These are phyloP conservation scores for Andrena fulva DNA, from an alignment of 2,888 invertebrate species.

Conservation along the genomic window DNA sequence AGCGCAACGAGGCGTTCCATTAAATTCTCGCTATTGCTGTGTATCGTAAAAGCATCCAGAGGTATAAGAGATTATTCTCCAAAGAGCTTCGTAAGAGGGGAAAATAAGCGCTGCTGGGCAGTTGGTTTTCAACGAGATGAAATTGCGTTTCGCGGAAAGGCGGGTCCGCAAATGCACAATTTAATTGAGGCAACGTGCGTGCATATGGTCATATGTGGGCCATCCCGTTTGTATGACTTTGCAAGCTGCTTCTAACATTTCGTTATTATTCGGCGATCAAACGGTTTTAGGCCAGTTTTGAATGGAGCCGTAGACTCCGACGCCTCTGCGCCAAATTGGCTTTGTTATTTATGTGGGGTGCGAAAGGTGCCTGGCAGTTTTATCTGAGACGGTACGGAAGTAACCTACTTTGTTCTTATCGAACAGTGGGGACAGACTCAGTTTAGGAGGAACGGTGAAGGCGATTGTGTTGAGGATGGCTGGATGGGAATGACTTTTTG, in stretches of 20 bases:
- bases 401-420: slow-evolving; percentile 2
- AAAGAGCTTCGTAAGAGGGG: neutral
- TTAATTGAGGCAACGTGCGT: slow-evolving; percentile 15
- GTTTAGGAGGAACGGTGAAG: neutral
- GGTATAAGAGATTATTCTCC: neutral
- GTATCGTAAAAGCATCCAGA: too few species aligned
- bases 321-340: neutral
- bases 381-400: neutral
- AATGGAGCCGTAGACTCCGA: neutral
- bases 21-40: too few species aligned
- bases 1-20: too few species aligned
- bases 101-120: neutral
- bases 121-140: slow-evolving; percentile 11
- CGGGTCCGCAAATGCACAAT: neutral
- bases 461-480: neutral
- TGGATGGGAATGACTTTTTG: neutral
- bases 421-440: neutral
- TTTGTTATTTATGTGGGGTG: slow-evolving; percentile 6
- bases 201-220: neutral
- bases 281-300: slow-evolving; percentile 26
- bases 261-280: neutral
- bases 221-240: neutral
- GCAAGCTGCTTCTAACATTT: neutral
- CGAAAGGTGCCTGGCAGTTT: slow-evolving; percentile 9
- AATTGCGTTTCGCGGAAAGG: neutral